These are phyloP conservation scores for Stramonita haemastoma DNA, from an alignment of 2,888 invertebrate species.

Conservation along the genomic window DNA sequence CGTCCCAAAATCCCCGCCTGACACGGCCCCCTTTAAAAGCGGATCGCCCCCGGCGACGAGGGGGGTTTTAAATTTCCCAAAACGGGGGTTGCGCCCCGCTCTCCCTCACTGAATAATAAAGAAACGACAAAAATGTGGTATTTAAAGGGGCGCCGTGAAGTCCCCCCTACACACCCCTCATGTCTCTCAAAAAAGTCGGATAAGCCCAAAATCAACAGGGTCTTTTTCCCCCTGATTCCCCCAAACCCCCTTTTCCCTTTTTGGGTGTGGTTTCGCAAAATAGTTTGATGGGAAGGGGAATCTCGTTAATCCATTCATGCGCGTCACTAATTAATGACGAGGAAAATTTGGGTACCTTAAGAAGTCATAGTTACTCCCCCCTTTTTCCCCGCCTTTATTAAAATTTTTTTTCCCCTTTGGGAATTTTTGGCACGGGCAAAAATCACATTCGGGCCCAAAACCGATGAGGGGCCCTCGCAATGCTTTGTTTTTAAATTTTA, in stretches of 20 bases:
- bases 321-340: background rate
- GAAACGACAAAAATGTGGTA: background rate
- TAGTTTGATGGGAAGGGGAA: background rate
- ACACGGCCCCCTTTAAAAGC: constrained; percentile 81
- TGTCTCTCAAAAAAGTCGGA: background rate
- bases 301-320: constrained; percentile 1
- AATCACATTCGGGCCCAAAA: background rate
- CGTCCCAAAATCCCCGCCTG: constrained; percentile 83
- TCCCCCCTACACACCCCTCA: background rate
- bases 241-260: background rate
- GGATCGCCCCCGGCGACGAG: constrained; percentile 77
- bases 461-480: background rate
- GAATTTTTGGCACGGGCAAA: background rate
- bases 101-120: background rate
- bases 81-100: background rate
- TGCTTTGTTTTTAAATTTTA: background rate
- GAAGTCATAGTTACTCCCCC: background rate
- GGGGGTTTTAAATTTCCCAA: background rate
- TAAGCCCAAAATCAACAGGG: background rate
- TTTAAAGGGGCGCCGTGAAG: background rate
- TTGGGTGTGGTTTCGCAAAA: background rate
- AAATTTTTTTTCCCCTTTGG: background rate
- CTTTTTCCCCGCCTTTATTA: background rate
- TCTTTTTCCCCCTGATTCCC: background rate
- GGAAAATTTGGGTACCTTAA: background rate